Conservation (phyloP, 2,113 vertebrate genomes). For the Prunella fulvescens region DNA sequence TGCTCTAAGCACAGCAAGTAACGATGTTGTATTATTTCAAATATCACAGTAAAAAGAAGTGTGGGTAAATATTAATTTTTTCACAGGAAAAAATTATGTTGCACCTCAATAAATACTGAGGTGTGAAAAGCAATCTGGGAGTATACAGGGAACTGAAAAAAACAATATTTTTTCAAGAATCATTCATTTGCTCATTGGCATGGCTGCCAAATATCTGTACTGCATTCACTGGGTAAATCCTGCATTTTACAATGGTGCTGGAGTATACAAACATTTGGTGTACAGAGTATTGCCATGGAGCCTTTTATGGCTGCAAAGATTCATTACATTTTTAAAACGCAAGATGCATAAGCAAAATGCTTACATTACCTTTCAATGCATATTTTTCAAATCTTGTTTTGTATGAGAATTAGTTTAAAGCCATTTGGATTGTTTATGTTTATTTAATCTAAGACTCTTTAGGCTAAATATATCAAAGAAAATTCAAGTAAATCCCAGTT, state of each 20-base stretch:
- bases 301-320: not conserved
- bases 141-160: not conserved
- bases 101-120: not conserved
- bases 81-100: not conserved
- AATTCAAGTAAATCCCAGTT: slow-evolving; percentile 4
- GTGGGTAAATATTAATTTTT: not conserved
- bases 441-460: not conserved
- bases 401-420: not conserved
- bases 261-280: not conserved
- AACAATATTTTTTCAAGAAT: not conserved
- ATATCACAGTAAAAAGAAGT: not conserved
- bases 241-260: not conserved
- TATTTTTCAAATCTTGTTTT: slow-evolving; percentile 7
- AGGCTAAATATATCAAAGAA: slow-evolving; percentile 7
- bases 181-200: not conserved
- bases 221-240: not conserved
- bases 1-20: not conserved
- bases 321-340: not conserved
- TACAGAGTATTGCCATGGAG: not conserved
- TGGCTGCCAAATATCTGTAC: not conserved
- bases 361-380: not conserved
- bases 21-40: not conserved
- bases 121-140: not conserved
- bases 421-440: not conserved
- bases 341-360: not conserved